Evolutionary conservation across 2,797 vertebrate species (phyloP), one percentile per base, ranked within the genome.

Genomic region (Tympanoctomys barrerae): DNA sequence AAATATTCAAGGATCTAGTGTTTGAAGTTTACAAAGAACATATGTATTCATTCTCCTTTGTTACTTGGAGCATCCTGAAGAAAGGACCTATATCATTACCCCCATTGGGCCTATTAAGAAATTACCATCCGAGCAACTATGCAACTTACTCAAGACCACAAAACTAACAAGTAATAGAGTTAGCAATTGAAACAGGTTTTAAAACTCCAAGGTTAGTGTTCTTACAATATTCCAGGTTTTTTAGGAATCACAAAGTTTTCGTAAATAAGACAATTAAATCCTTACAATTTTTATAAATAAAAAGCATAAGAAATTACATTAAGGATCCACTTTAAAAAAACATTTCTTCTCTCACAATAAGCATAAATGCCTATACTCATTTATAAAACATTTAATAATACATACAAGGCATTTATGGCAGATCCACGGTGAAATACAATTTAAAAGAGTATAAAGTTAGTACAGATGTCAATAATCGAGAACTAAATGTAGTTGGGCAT

Each of bases 221-320:
- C 33, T 36, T 42, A 12, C 24, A 42, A 36, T 78, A 90, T 16
- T 87, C 81, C 49, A n/a, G 12, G 39, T 39, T 14, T 75, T 28
- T 46, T 75, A 73, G 68, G 92, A 87, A 71, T 46, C 70, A 79
- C 42, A 54, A 89, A 75, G 4, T 16, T 87, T 71, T 78, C 87
- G 79, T n/a, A 90, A 94, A 88, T 22, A 87, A 93, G 57, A 28
- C 71, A 90, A 61, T 75, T 93, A 73, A 61, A 66, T 52, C 66
- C 64, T 36, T 59, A 87, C 62, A 73, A 26, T 54, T 93, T 90
- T 88, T 33, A 78, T 14, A 86, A 81, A 62, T 77, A 68, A 82
- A 87, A 87, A 75, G 22, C 16, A 68, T 90, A 57, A 54, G 11
- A 79, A 2, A 2, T 59, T 79, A 85, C 42, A 36, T 54, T 89